Percentiles rank a stretch among this genome's conserved stretches.
Evolutionary conservation across 2,797 vertebrate genomes (phyloP).

Genomic region (Microctenopoma steveboyesi): DNA sequence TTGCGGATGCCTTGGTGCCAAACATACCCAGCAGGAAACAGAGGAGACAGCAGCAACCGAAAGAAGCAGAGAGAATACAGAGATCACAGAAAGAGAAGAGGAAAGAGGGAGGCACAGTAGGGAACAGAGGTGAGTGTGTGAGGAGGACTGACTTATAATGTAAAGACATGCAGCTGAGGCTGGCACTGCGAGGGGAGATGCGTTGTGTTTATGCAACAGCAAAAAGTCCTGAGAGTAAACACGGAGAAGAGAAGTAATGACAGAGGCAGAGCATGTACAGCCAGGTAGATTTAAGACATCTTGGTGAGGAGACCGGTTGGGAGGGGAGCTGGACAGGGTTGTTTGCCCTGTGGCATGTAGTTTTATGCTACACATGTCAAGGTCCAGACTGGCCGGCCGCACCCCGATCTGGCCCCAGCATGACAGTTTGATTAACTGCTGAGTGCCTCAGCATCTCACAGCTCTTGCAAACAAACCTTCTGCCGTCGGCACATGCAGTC

Average conservation of each 20-base stretch:
- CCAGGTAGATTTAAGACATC: slow-evolving; percentile 17
- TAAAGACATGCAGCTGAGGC: slow-evolving; percentile 29
- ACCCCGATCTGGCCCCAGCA: slow-evolving; percentile 13
- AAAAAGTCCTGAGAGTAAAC: slow-evolving; percentile 31
- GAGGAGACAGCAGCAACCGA: slow-evolving; percentile 36
- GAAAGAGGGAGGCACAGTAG: background rate
- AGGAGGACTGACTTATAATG: slow-evolving; percentile 27
- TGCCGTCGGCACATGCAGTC: slow-evolving; percentile 19
- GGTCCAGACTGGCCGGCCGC: slow-evolving; percentile 23
- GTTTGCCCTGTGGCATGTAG: slow-evolving; percentile 15
- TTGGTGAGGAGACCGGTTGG: slow-evolving; percentile 4
- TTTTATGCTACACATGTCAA: slow-evolving; percentile 38
- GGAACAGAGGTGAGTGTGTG: slow-evolving; percentile 36
- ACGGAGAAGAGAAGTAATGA: slow-evolving; percentile 24
- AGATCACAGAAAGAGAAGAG: slow-evolving; percentile 43
- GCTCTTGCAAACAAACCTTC: slow-evolving; percentile 41
- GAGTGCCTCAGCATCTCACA: slow-evolving; percentile 36
- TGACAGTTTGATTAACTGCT: slow-evolving; percentile 70
- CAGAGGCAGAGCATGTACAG: slow-evolving; percentile 12
- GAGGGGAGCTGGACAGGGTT: background rate
- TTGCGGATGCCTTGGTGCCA: slow-evolving; percentile 43
- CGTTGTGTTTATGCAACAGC: slow-evolving; percentile 14
- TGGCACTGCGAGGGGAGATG: slow-evolving; percentile 12
- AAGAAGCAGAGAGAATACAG: slow-evolving; percentile 44
- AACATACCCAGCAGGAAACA: slow-evolving; percentile 55